These are phyloP conservation scores for Trachelus tabidus DNA, from an alignment of 2,888 invertebrate genomes.

Conservation along the genomic window DNA sequence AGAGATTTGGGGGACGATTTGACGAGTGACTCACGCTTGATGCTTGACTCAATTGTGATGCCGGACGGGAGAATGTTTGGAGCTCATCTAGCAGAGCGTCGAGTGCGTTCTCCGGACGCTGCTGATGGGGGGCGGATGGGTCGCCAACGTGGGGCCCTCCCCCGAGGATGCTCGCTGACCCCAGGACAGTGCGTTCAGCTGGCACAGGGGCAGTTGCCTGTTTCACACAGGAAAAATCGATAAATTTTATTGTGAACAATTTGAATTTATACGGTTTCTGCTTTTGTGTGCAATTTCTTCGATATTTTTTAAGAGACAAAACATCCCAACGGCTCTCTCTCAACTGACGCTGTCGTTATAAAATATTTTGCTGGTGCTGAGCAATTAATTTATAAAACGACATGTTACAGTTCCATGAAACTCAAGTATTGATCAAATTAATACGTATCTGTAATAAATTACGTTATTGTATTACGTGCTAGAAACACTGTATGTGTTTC, in stretches of 20 bases:
- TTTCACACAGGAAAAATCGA: slow-evolving; percentile 20
- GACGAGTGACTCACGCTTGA: slow-evolving; percentile 32
- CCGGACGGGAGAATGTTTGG: slow-evolving; percentile 88
- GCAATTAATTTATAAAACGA: background rate
- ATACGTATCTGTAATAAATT: background rate
- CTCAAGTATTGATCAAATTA: background rate
- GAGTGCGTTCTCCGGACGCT: slow-evolving; percentile 94
- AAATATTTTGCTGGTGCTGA: background rate
- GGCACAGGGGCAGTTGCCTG: slow-evolving; percentile 71
- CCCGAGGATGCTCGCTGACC: slow-evolving; percentile 72
- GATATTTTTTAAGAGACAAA: slow-evolving; percentile 11
- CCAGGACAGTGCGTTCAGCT: slow-evolving; percentile 71
- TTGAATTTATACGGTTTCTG: background rate
- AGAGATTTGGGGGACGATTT: slow-evolving; percentile 33
- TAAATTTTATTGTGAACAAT: background rate
- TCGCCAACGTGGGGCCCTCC: slow-evolving; percentile 72
- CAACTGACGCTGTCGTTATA: background rate
- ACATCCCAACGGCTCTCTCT: slow-evolving; percentile 1
- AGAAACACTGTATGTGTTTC: background rate
- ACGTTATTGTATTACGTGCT: no score
- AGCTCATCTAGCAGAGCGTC: slow-evolving; percentile 95
- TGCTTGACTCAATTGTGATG: slow-evolving; percentile 56
- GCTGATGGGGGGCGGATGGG: slow-evolving; percentile 69
- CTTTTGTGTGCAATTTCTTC: slow-evolving; percentile 13
- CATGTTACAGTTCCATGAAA: background rate